A percentile compares a stretch with the other conserved stretches of the same genome.
Conservation (phyloP, 2,888 invertebrate genomes). For the Amiota minor region DNA sequence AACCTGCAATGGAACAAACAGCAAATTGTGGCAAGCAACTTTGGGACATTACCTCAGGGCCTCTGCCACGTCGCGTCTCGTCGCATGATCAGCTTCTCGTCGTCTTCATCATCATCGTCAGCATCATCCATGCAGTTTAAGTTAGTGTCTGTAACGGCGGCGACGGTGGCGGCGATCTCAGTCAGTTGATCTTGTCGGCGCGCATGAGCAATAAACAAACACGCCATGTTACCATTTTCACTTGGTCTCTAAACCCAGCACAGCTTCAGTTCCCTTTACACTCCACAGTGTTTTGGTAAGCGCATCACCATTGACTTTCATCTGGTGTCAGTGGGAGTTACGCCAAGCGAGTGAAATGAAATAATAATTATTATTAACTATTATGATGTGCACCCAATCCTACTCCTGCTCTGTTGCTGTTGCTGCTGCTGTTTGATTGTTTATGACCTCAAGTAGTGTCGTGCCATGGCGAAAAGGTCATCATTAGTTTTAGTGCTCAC, state of each 20-base stretch:
- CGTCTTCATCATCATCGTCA: neutral
- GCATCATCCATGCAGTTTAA: neutral
- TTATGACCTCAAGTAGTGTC: constrained; percentile 60
- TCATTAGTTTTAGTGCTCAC: constrained; percentile 52
- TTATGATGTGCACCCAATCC: constrained; percentile 51
- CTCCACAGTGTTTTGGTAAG: neutral
- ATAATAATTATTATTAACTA: constrained; percentile 69
- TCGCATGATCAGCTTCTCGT: too few species aligned
- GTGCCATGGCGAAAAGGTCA: constrained; percentile 68
- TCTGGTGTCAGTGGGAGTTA: constrained; percentile 8
- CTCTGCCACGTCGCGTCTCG: too few species aligned
- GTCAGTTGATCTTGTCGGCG: constrained; percentile 52
- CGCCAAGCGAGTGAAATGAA: constrained; percentile 59
- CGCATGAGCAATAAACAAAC: constrained; percentile 69
- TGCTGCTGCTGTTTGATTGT: constrained; percentile 60
- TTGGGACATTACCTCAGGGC: constrained; percentile 18
- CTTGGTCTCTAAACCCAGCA: neutral
- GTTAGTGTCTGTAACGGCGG: neutral
- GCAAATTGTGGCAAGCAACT: constrained; percentile 16
- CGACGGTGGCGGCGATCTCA: constrained; percentile 5
- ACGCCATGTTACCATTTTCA: constrained; percentile 64
- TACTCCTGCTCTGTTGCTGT: constrained; percentile 16
- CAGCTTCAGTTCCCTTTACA: neutral
- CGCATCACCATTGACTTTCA: constrained; percentile 1
- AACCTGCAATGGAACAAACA: constrained; percentile 30